Base-by-base conservation (phyloP, 2,888 invertebrate species). In the Synergus japonicus region DNA sequence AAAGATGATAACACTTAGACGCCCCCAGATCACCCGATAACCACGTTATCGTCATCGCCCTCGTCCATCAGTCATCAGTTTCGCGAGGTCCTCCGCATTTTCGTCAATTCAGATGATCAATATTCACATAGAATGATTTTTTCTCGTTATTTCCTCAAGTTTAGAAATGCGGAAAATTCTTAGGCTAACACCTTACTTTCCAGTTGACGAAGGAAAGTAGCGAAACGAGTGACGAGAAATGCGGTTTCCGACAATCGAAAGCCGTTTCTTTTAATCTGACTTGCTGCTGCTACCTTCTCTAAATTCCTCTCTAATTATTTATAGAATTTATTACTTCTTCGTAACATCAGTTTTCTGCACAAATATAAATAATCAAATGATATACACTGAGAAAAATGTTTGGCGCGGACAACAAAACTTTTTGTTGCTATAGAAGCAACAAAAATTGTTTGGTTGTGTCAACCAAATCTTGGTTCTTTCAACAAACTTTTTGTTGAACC, bases 1-100 rank as follows among this genome's bases (percentile, higher is more conserved):
- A 76, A 64, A 76, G 78, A 82, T 81, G 92, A 92, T 92, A 91
- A 91, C 90, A 90, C 89, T 91, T 88, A 87, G 87, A 91, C 92
- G 92, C 92, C 92, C 92, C 92, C 92, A 91, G 92, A 92, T 92
- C 90, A 90, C 85, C 88, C 89, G 92, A 92, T 92, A 91, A 91
- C 88, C 87, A 86, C 83, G 83, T 83, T 90, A 91, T 90, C 90
- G 86, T 83, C 89, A 90, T 89, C 90, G 88, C 83, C 87, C 85
- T 85, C 86, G 84, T 87, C 86, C 88, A 89, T 89, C 88, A 88
- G 84, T 86, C 87, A 85, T 89, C 87, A 73, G 83, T 83, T 81
- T 63, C 82, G 77, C 76, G 66, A 65, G 80, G 83, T 69, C 58
- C 46, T 7, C 13, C 37, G 58, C 10, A 60, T 78, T 69, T 43